Evolutionary conservation across 2,888 invertebrate genomes (phyloP).

Genomic region (Lobophora halterata): DNA sequence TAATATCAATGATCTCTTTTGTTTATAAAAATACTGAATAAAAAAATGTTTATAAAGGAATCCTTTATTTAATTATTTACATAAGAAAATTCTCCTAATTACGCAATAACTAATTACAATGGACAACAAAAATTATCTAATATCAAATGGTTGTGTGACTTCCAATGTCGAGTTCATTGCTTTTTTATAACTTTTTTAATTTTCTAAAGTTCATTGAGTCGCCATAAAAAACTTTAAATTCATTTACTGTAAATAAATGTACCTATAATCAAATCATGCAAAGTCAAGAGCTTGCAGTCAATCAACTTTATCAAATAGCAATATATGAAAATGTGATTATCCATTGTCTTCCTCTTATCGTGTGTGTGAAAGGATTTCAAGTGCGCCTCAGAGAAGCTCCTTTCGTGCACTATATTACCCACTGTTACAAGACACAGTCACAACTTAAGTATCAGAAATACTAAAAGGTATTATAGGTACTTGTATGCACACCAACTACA

Average conservation of each 20-base stretch:
- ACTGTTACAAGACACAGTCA: too few species aligned
- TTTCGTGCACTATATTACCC: too few species aligned
- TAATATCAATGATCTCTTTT: too few species aligned
- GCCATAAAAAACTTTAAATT: conserved; percentile 31
- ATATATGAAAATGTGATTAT: conserved; percentile 4
- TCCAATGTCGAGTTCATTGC: conserved; percentile 34
- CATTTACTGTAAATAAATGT: conserved; percentile 25
- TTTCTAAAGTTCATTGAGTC: conserved; percentile 30
- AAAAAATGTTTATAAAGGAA: conserved; percentile 61
- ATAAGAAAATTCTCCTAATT: conserved; percentile 78
- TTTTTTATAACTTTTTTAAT: conserved; percentile 24
- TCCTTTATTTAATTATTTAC: conserved; percentile 78
- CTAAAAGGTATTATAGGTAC: too few species aligned
- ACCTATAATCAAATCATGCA: conserved; percentile 12
- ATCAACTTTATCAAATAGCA: conserved; percentile 9
- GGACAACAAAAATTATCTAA: conserved; percentile 74
- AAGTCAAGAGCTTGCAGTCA: neutral
- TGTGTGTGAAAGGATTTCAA: too few species aligned
- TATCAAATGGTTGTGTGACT: conserved; percentile 64
- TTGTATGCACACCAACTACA: too few species aligned
- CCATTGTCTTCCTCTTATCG: neutral
- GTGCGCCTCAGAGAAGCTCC: too few species aligned
- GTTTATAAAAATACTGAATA: too few species aligned
- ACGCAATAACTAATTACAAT: conserved; percentile 73
- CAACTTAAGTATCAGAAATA: too few species aligned